phyloP scores from a whole-genome alignment of 2,888 invertebrate genomes.

The Bursaphelenchus okinawaensis region DNA sequence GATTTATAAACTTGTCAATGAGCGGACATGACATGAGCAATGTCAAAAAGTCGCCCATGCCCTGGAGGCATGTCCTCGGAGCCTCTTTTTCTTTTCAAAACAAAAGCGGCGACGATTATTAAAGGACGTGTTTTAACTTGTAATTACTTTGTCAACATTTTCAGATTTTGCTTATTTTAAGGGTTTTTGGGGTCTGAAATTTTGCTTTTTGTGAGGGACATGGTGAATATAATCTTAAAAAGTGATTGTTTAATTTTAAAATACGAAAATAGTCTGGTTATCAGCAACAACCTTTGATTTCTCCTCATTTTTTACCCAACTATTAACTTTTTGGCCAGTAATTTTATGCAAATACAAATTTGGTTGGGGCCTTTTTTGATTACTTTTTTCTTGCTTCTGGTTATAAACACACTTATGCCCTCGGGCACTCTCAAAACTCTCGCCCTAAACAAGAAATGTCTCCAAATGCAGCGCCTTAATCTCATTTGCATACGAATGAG shows the following conservation, averaged over 20 bases:
- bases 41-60: not conserved
- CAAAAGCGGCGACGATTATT: not conserved
- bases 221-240: no score
- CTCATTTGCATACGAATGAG: slow-evolving; percentile 10
- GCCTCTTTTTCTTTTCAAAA: not conserved
- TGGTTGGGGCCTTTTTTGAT: not conserved
- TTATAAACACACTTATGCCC: not conserved
- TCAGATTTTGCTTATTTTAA: no score
- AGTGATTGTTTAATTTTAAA: no score
- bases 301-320: no score
- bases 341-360: no score
- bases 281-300: no score
- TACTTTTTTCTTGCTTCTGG: not conserved
- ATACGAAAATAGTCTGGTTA: no score
- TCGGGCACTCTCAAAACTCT: not conserved
- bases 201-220: no score
- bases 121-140: no score
- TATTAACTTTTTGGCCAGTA: no score
- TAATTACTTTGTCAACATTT: no score
- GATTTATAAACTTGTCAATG: not conserved
- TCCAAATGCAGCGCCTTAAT: slow-evolving; percentile 2
- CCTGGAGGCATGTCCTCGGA: not conserved
- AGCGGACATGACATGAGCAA: not conserved
- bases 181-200: no score
- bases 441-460: not conserved